phyloP scores from a whole-genome alignment of 2,888 invertebrate genomes.

The Plusia festucae region DNA sequence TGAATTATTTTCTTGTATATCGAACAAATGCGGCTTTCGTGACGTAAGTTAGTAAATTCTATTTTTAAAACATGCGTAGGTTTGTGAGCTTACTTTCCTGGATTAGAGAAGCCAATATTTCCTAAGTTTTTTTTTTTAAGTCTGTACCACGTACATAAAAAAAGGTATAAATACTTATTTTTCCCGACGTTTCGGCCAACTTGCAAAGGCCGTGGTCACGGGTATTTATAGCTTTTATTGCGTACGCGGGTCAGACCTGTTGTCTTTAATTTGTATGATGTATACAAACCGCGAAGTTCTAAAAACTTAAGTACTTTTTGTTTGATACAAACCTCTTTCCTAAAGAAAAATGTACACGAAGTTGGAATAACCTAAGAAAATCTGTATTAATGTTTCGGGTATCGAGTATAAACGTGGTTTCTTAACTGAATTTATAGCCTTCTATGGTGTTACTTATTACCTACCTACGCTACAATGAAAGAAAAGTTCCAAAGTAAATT shows the following conservation, averaged over 20 bases:
- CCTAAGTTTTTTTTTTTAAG: conserved; percentile 43
- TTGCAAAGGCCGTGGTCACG: no score
- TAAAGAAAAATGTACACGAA: conserved; percentile 49
- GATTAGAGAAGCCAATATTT: conserved; percentile 25
- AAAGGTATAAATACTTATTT: no score
- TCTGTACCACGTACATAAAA: no score
- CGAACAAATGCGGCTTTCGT: no score
- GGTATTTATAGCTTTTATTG: no score
- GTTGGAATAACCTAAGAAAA: conserved; percentile 72
- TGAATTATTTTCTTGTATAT: no score
- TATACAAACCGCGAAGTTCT: no score
- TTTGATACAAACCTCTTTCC: conserved; percentile 45
- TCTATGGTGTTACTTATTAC: conserved; percentile 74
- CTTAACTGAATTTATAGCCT: conserved; percentile 71
- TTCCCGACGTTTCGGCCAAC: no score
- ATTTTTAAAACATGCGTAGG: not conserved
- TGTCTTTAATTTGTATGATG: no score
- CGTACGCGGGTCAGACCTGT: no score
- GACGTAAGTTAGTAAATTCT: no score
- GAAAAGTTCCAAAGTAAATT: conserved; percentile 70
- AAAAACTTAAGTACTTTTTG: no score
- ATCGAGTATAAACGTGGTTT: conserved; percentile 73
- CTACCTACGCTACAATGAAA: conserved; percentile 56
- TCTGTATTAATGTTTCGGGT: conserved; percentile 74
- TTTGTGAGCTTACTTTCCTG: not conserved